Conservation (phyloP, 2,797 vertebrate species). For the Myotis findleyi region DNA sequence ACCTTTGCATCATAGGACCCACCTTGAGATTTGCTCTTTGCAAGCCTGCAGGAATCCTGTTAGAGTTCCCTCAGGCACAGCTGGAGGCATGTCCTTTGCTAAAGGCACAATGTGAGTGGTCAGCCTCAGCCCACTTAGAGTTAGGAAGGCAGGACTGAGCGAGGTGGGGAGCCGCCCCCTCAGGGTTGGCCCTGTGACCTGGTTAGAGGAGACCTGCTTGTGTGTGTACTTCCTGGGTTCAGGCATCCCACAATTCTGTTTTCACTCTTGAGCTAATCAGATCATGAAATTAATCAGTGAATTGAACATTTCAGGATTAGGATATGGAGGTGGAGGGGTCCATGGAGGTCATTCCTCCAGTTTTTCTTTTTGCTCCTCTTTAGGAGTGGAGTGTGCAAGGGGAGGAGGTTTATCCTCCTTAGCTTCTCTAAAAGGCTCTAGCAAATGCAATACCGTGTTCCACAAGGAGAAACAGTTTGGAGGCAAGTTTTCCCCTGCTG, state of each 20-base stretch:
- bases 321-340: no score
- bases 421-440: no score
- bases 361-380: no score
- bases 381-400: no score
- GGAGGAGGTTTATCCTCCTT: no score
- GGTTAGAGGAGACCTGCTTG: neutral
- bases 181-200: fast-evolving
- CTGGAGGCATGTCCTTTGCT: conserved; percentile 89
- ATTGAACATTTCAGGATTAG: no score
- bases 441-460: no score
- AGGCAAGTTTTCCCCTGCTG: no score
- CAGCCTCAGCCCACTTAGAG: neutral
- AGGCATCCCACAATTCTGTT: neutral
- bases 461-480: no score
- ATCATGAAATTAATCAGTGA: neutral
- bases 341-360: no score
- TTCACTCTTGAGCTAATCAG: neutral
- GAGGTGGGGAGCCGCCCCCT: neutral
- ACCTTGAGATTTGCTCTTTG: neutral
- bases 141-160: neutral
- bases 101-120: conserved; percentile 84
- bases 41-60: conserved; percentile 82
- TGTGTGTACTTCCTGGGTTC: conserved; percentile 59
- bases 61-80: conserved; percentile 88
- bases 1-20: neutral